phyloP scores from a whole-genome alignment of 2,797 vertebrate species.

The Momotus momota region DNA sequence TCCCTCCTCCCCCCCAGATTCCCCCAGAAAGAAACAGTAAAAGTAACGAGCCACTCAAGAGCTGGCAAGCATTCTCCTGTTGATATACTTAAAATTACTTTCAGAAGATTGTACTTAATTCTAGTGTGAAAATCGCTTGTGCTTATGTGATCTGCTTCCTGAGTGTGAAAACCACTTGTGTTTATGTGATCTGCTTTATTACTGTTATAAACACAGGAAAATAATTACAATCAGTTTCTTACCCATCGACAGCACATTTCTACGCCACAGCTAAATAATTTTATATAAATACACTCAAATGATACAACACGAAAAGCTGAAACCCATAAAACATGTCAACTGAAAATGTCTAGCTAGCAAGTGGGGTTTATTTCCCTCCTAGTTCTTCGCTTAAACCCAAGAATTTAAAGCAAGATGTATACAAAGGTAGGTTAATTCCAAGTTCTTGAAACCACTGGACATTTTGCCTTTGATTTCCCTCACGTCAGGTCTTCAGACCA shows the following conservation, averaged over 20 bases:
- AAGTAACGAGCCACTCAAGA: background rate
- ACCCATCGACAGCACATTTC: background rate
- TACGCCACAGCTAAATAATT: background rate
- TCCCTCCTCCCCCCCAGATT: background rate
- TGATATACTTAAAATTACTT: constrained; percentile 9
- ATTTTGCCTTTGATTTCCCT: background rate
- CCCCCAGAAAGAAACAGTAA: background rate
- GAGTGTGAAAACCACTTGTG: constrained; percentile 39
- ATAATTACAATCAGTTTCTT: background rate
- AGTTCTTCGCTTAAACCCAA: background rate
- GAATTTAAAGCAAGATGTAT: background rate
- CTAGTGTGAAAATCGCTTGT: constrained; percentile 39
- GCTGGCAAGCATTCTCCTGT: background rate
- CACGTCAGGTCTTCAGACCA: background rate
- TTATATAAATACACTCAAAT: background rate
- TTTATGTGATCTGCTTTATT: constrained; percentile 38
- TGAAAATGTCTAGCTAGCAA: background rate
- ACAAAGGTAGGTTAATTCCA: background rate
- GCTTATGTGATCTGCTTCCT: constrained; percentile 32
- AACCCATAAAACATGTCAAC: background rate
- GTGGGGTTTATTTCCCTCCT: accelerated
- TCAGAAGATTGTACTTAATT: constrained; percentile 42
- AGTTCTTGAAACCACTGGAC: background rate
- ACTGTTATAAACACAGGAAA: constrained; percentile 23
- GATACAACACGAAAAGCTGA: background rate